Percentiles rank a stretch among this genome's conserved stretches.
Evolutionary conservation across 2,797 vertebrate species (phyloP).

Genomic region (Silurus lanzhouensis): DNA sequence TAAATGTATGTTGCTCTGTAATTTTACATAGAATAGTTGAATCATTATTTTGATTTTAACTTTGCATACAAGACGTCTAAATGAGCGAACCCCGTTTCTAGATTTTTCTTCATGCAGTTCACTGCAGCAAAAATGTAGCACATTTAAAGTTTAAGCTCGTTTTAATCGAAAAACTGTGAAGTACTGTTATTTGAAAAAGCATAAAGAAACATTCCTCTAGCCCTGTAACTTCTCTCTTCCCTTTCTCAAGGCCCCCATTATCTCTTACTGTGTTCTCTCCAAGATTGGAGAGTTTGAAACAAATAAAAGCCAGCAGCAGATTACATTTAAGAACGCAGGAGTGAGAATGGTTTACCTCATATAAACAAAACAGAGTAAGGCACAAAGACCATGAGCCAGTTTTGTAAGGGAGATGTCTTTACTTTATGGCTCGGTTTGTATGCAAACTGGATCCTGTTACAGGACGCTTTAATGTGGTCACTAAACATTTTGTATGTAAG

Average conservation of each 20-base stretch:
- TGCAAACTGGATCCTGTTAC: constrained; percentile 25
- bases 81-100: too few relatives aligned
- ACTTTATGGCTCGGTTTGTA: neutral
- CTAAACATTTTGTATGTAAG: constrained; percentile 9
- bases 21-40: too few relatives aligned
- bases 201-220: constrained; percentile 21
- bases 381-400: neutral
- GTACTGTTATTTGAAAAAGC: neutral
- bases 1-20: too few relatives aligned
- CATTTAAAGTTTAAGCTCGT: neutral
- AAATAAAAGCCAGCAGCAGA: constrained; percentile 32
- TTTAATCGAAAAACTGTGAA: neutral
- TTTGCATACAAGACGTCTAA: too few relatives aligned
- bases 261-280: neutral
- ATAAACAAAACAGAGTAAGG: constrained; percentile 1
- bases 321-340: constrained; percentile 15
- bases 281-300: constrained; percentile 44
- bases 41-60: too few relatives aligned
- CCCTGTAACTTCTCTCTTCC: constrained; percentile 22
- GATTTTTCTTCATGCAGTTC: too few relatives aligned
- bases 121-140: neutral
- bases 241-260: constrained; percentile 4
- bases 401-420: neutral
- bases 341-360: constrained; percentile 24
- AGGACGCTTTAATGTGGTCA: neutral